Percentiles rank a stretch among this genome's conserved stretches.
phyloP scores from a whole-genome alignment of 2,113 vertebrate species.

The Carassius carassius region DNA sequence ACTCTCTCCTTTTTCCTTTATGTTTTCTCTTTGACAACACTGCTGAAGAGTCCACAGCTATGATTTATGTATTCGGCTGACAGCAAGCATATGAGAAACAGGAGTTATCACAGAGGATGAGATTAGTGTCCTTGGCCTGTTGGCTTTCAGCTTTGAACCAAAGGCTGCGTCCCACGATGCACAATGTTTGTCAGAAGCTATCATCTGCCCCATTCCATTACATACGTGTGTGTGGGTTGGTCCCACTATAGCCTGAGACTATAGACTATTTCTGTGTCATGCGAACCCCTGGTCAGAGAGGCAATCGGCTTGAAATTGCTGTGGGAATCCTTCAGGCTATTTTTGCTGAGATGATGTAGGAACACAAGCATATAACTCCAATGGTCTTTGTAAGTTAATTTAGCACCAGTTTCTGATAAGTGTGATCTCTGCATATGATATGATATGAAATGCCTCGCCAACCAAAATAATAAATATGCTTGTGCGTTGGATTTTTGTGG shows the following conservation, averaged over 20 bases:
- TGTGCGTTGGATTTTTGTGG: background rate
- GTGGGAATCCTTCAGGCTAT: background rate
- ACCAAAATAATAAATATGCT: background rate
- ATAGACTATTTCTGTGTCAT: constrained; percentile 1
- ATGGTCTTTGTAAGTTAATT: background rate
- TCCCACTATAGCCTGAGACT: constrained; percentile 5
- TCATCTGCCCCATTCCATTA: constrained; percentile 7
- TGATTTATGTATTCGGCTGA: constrained; percentile 18
- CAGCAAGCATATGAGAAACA: constrained; percentile 39
- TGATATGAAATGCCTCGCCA: background rate
- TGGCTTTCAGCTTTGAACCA: constrained; percentile 14
- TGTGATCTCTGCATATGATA: background rate
- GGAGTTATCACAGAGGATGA: constrained; percentile 40
- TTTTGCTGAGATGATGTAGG: background rate
- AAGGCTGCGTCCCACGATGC: background rate
- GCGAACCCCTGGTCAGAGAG: background rate
- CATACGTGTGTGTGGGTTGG: background rate
- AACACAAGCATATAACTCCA: too few species aligned
- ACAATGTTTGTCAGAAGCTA: constrained; percentile 31
- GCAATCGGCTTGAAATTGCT: background rate
- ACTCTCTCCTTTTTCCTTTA: constrained; percentile 12
- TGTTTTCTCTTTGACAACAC: constrained; percentile 8
- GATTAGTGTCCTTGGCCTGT: constrained; percentile 43
- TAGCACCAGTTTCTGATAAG: background rate
- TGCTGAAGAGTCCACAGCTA: constrained; percentile 10